Evolutionary conservation across 2,797 vertebrate species (phyloP).

Genomic region (Enteromius thamalakanensis): DNA sequence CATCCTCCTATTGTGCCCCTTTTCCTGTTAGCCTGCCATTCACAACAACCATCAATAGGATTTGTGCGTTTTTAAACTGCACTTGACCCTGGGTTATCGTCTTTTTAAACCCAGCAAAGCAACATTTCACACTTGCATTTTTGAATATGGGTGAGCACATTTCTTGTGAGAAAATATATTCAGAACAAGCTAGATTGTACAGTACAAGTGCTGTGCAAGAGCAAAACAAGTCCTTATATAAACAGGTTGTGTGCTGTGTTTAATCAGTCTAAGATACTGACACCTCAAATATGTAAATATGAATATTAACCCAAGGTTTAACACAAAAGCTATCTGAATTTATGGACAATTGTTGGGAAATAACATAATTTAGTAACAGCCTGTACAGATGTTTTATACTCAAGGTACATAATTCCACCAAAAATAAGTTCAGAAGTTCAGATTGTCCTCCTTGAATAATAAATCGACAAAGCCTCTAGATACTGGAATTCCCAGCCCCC

Average conservation of each 20-base stretch:
- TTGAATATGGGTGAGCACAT: neutral
- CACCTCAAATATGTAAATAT: neutral
- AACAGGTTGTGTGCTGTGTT: neutral
- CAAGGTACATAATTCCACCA: neutral
- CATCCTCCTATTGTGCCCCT: constrained; percentile 52
- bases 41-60: constrained; percentile 18
- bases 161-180: neutral
- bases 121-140: neutral
- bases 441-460: neutral
- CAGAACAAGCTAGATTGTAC: neutral
- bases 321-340: neutral
- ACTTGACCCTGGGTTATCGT: neutral
- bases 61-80: neutral
- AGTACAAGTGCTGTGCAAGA: neutral
- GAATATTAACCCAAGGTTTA: neutral
- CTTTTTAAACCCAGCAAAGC: neutral
- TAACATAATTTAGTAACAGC: neutral
- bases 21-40: constrained; percentile 47
- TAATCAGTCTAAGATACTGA: neutral
- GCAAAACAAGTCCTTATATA: neutral
- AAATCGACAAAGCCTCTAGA: neutral
- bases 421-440: constrained; percentile 4
- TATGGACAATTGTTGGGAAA: neutral
- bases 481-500: neutral
- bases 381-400: neutral